Evolutionary conservation across 2,797 vertebrate genomes (phyloP), one percentile per base, ranked within the genome.

Genomic region (Lacerta viridis): DNA sequence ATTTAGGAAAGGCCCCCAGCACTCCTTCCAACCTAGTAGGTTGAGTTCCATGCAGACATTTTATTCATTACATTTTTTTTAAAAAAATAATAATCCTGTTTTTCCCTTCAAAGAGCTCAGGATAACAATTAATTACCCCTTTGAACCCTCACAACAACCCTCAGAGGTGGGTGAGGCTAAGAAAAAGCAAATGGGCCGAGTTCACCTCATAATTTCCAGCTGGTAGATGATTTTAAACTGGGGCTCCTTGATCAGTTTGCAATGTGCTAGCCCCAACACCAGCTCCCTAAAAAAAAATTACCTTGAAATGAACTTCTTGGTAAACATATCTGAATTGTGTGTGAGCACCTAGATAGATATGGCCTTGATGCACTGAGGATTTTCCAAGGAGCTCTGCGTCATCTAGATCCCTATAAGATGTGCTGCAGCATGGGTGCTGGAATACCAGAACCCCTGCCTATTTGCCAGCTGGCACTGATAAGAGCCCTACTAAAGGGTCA

Each of bases 61-160:
- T 18, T 76, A 41, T 66, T 85, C 74, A 64, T 85, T 75, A 59
- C 29, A 43, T 84, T 59, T 78, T 39, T 23, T 20, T 23, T 61
- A 33, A 33, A 33, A 33, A 33, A 33, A 33, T 33, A 33, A n/a
- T 3, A 5, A 59, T 39, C 18, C 8, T 41, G 7, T 84, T 29
- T 20, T 74, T 10, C 36, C 36, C 27, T 18, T 25, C 41, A 72
- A n/a, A 46, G 43, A 50, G 7, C 25, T 15, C 17, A 77, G 33
- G 59, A 5, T 33, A 18, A n/a, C 7, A 10, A n/a, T 64, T 64
- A 13, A 25, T 20, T 39, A 64, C 25, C 15, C 15, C 10, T 2
- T 46, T 74, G 83, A 77, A 80, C 68, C 78, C 61, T 91, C 86
- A 80, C 23, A 80, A 50, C 29, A 59, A 33, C 39, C 33, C 0